Percentiles rank a stretch among this genome's conserved stretches.
These are phyloP conservation scores for Peribatodes rhomboidaria DNA, from an alignment of 2,888 invertebrate species.

Conservation along the genomic window DNA sequence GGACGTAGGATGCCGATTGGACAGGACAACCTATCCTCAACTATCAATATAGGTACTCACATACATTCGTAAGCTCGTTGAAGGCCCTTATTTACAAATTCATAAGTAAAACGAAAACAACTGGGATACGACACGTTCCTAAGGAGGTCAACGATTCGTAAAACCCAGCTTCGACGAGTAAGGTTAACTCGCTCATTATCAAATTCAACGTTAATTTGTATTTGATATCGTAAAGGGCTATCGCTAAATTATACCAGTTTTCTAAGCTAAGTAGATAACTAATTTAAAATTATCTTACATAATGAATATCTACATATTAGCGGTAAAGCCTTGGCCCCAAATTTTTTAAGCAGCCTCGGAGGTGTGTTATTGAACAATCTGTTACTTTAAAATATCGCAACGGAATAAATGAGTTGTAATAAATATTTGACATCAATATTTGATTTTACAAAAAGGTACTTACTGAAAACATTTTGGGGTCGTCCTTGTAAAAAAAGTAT, in stretches of 20 bases:
- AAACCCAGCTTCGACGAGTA: constrained; percentile 39
- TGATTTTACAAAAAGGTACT: neutral
- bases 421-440: constrained; percentile 34
- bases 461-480: neutral
- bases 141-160: constrained; percentile 46
- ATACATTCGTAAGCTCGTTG: constrained; percentile 37
- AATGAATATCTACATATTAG: constrained; percentile 77
- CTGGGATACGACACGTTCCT: constrained; percentile 47
- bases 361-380: constrained; percentile 73
- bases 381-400: constrained; percentile 77
- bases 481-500: neutral
- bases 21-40: constrained; percentile 52
- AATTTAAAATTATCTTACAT: constrained; percentile 69
- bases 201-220: constrained; percentile 31
- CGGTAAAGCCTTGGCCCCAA: constrained; percentile 81
- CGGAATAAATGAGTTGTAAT: constrained; percentile 61
- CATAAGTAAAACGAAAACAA: constrained; percentile 58
- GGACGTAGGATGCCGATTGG: constrained; percentile 60
- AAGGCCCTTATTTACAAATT: constrained; percentile 69
- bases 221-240: constrained; percentile 30
- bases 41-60: constrained; percentile 53
- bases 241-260: constrained; percentile 59
- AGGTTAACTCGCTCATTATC: constrained; percentile 54
- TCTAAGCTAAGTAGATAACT: constrained; percentile 59
- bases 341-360: constrained; percentile 74